These are phyloP conservation scores for Cyclina sinensis DNA, from an alignment of 1,140 invertebrate genomes.

Conservation along the genomic window DNA sequence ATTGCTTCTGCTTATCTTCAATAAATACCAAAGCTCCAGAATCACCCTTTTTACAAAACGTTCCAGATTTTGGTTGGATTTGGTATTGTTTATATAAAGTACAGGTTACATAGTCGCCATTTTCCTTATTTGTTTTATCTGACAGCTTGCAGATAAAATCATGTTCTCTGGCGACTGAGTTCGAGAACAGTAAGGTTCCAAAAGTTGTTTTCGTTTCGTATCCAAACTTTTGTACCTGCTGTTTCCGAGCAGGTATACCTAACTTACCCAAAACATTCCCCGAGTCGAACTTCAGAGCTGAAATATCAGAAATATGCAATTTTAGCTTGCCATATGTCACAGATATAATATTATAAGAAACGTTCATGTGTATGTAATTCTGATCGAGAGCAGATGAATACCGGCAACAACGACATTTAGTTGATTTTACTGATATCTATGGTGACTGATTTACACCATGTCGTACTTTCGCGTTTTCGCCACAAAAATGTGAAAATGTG, in stretches of 20 bases:
- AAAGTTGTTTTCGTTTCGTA: not conserved
- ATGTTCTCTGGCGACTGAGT: not conserved
- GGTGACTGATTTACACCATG: too few relatives aligned
- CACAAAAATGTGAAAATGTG: too few relatives aligned
- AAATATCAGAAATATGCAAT: too few relatives aligned
- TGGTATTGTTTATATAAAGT: not conserved
- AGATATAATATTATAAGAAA: too few relatives aligned
- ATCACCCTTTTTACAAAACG: not conserved
- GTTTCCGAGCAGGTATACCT: not conserved
- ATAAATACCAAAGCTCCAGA: not conserved
- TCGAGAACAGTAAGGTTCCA: not conserved
- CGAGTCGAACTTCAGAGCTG: not conserved
- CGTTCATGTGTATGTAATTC: too few relatives aligned
- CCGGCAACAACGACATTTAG: too few relatives aligned
- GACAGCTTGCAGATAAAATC: not conserved
- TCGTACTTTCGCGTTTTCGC: too few relatives aligned
- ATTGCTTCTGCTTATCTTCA: not conserved
- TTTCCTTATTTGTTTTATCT: too few relatives aligned
- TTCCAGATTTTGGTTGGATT: not conserved
- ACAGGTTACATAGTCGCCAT: not conserved
- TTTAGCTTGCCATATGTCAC: too few relatives aligned
- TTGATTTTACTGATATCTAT: too few relatives aligned
- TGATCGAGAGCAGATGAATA: too few relatives aligned
- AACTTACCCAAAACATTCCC: not conserved
- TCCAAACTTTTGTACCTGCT: not conserved